Conservation (phyloP, 2,888 invertebrate species). For the Caenorhabditis sp. region DNA sequence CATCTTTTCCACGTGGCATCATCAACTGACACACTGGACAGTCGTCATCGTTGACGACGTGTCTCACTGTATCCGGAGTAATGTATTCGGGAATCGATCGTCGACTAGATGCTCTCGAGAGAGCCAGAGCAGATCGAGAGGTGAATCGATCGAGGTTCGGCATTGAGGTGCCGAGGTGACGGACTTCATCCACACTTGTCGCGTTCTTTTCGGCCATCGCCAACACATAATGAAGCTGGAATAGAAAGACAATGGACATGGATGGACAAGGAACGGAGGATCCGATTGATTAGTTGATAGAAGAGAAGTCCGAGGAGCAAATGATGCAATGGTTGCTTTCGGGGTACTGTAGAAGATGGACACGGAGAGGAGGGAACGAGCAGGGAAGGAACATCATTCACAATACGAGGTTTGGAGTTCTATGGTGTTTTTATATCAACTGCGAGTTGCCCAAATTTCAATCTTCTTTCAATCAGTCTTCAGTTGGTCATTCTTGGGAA, state of each 20-base stretch:
- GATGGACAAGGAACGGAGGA: slow-evolving; percentile 5
- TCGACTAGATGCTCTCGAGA: slow-evolving; percentile 73
- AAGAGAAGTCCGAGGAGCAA: slow-evolving; percentile 13
- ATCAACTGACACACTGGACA: slow-evolving; percentile 82
- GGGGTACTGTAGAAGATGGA: slow-evolving; percentile 16
- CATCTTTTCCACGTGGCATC: slow-evolving; percentile 74
- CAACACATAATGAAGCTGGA: slow-evolving; percentile 81
- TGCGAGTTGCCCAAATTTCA: no score
- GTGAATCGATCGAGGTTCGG: slow-evolving; percentile 49
- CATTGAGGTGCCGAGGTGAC: slow-evolving; percentile 60
- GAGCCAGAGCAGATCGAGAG: slow-evolving; percentile 53
- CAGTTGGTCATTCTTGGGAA: no score
- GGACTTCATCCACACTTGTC: slow-evolving; percentile 56
- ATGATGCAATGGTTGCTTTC: no score
- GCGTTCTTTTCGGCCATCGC: slow-evolving; percentile 79
- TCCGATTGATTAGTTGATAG: slow-evolving; percentile 32
- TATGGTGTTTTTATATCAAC: no score
- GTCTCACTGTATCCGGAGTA: slow-evolving; percentile 75
- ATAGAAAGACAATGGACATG: slow-evolving; percentile 14
- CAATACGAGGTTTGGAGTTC: no score
- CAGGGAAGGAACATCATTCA: not conserved
- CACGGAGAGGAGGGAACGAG: not conserved
- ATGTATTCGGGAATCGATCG: slow-evolving; percentile 77
- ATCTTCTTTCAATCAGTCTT: no score
- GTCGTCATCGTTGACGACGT: slow-evolving; percentile 75